Percentiles rank a stretch among this genome's conserved stretches.
phyloP scores from a whole-genome alignment of 2,797 vertebrate genomes.

The Urocyon cinereoargenteus region DNA sequence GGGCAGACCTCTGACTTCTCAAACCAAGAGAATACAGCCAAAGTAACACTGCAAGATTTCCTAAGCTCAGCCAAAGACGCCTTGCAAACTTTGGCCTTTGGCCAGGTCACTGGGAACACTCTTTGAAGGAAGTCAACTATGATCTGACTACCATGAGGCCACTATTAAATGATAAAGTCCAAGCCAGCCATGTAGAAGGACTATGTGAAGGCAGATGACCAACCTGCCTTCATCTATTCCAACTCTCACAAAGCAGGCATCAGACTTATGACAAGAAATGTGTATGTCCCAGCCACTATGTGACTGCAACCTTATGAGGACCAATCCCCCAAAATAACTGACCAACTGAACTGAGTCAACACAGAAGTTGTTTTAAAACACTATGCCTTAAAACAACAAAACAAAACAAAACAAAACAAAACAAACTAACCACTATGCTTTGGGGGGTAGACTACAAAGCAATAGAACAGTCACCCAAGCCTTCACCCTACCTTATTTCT shows the following conservation, averaged over 20 bases:
- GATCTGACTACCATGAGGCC: not conserved
- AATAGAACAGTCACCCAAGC: not conserved
- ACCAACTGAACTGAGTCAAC: not conserved
- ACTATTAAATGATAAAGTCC: not conserved
- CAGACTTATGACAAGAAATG: not conserved
- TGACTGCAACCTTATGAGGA: not conserved
- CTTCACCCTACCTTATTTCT: not conserved
- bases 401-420: no score
- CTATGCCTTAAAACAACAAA: not conserved
- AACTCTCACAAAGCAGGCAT: not conserved
- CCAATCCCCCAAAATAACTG: not conserved
- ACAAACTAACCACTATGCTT: not conserved
- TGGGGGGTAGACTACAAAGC: not conserved
- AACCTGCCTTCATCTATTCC: not conserved
- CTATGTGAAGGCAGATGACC: not conserved
- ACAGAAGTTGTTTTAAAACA: constrained; percentile 11
- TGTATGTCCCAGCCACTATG: not conserved
- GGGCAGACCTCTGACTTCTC: not conserved
- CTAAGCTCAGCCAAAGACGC: not conserved
- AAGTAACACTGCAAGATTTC: not conserved
- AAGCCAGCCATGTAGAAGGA: not conserved
- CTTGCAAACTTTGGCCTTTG: not conserved
- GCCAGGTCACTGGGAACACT: not conserved
- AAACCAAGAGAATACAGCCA: not conserved
- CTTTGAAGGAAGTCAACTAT: not conserved